These are phyloP conservation scores for Spisula solida DNA, from an alignment of 2,888 invertebrate species.

Conservation along the genomic window DNA sequence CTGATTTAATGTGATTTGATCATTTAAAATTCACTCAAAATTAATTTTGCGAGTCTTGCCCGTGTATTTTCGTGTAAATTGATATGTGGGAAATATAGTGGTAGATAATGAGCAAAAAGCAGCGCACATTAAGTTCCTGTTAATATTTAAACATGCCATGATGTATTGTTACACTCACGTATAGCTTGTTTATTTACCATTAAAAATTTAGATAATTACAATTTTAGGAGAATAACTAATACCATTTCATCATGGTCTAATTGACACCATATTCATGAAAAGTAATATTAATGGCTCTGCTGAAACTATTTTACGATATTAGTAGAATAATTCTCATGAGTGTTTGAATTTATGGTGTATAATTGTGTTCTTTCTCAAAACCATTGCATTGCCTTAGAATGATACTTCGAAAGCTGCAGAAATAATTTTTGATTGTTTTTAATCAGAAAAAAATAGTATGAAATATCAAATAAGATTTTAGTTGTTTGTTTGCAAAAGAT, in stretches of 20 bases:
- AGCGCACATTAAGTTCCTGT: neutral
- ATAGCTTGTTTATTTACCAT: slow-evolving; percentile 13
- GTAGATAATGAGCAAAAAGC: slow-evolving; percentile 16
- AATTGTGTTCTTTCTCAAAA: neutral
- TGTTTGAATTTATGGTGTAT: neutral
- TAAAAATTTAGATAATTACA: slow-evolving; percentile 21
- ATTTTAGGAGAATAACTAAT: slow-evolving; percentile 22
- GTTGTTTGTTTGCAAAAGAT: neutral
- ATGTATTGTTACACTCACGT: neutral
- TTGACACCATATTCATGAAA: slow-evolving; percentile 7
- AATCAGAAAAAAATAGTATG: neutral
- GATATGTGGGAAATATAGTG: neutral
- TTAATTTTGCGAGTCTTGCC: neutral
- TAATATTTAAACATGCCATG: slow-evolving; percentile 21
- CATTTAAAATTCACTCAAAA: neutral
- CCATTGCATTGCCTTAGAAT: neutral
- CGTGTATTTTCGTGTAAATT: neutral
- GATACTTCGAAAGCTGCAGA: neutral
- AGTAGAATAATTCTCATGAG: neutral
- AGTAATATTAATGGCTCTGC: neutral
- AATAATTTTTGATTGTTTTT: neutral
- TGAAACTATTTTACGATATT: slow-evolving; percentile 3
- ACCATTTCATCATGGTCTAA: slow-evolving; percentile 7
- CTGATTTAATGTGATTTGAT: slow-evolving; percentile 10
- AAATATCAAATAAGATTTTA: slow-evolving; percentile 12